Percentiles rank a stretch among this genome's conserved stretches.
Conservation (phyloP, 2,797 vertebrate genomes). For the Sebastes aleutianus region DNA sequence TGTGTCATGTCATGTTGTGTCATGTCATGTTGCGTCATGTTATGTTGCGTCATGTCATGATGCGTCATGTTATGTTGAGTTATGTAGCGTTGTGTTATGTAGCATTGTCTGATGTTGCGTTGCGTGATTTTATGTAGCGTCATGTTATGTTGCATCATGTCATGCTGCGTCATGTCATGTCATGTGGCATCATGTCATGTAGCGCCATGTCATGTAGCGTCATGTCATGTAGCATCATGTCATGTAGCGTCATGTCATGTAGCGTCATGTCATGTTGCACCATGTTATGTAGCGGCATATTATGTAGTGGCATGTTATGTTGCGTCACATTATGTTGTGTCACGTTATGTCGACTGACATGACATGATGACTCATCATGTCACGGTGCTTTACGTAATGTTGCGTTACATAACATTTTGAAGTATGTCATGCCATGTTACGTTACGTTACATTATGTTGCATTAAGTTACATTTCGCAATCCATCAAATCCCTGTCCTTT, state of each 20-base stretch:
- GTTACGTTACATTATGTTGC: not conserved
- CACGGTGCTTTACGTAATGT: no score
- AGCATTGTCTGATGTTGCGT: not conserved
- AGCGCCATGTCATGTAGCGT: fast-evolving
- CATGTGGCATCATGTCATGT: no score
- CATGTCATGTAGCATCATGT: not conserved
- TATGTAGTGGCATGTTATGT: not conserved
- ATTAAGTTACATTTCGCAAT: not conserved
- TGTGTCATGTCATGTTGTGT: fast-evolving
- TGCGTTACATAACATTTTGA: no score
- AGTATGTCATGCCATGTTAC: not conserved
- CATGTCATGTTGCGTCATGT: no score
- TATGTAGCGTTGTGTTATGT: not conserved
- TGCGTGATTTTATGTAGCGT: not conserved
- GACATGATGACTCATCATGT: no score
- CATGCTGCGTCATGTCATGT: not conserved
- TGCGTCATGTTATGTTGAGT: no score
- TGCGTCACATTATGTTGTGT: not conserved
- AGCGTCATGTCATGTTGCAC: not conserved
- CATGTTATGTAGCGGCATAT: not conserved
- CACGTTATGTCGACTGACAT: no score
- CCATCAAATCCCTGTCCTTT: conserved; percentile 21
- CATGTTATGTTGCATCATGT: not conserved
- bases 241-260: not conserved
- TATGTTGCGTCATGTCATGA: no score